A percentile compares a stretch with the other conserved stretches of the same genome.
phyloP scores from a whole-genome alignment of 53 echinoderm and acorn worm species.

The Hippasteria phrygiana region DNA sequence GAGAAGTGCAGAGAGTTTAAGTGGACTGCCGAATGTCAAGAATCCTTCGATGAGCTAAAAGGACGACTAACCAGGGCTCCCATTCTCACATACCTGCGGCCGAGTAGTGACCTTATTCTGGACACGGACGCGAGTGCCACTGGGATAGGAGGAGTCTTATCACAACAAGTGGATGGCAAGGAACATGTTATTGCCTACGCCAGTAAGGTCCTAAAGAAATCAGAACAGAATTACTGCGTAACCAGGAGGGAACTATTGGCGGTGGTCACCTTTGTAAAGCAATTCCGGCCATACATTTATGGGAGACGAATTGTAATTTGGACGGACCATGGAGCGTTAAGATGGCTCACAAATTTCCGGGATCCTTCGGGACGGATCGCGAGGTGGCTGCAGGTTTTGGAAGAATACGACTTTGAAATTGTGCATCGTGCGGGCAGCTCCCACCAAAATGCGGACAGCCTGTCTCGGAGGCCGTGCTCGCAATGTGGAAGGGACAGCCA shows the following conservation, averaged over 20 bases:
- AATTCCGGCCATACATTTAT: slow-evolving; percentile 62
- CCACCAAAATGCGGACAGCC: too few species aligned
- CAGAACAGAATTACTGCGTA: slow-evolving; percentile 66
- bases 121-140: slow-evolving; percentile 57
- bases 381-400: slow-evolving; percentile 29
- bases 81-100: slow-evolving; percentile 31
- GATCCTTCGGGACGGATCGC: slow-evolving; percentile 45
- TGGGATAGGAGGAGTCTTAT: slow-evolving; percentile 65
- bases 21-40: not conserved
- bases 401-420: too few species aligned
- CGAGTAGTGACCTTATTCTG: slow-evolving; percentile 36
- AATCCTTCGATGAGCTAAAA: slow-evolving; percentile 11
- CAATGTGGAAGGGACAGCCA: too few species aligned
- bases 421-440: too few species aligned
- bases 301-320: slow-evolving; percentile 35
- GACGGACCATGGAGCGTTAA: slow-evolving; percentile 48
- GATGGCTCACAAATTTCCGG: slow-evolving; percentile 42
- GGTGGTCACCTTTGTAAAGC: slow-evolving; percentile 25
- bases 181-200: slow-evolving; percentile 57
- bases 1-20: not conserved
- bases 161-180: slow-evolving; percentile 52
- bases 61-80: slow-evolving; percentile 14
- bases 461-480: too few species aligned
- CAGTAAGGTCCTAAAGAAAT: slow-evolving; percentile 50
- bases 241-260: slow-evolving; percentile 65